phyloP scores from a whole-genome alignment of 2,113 vertebrate species.

The Pandion haliaetus region DNA sequence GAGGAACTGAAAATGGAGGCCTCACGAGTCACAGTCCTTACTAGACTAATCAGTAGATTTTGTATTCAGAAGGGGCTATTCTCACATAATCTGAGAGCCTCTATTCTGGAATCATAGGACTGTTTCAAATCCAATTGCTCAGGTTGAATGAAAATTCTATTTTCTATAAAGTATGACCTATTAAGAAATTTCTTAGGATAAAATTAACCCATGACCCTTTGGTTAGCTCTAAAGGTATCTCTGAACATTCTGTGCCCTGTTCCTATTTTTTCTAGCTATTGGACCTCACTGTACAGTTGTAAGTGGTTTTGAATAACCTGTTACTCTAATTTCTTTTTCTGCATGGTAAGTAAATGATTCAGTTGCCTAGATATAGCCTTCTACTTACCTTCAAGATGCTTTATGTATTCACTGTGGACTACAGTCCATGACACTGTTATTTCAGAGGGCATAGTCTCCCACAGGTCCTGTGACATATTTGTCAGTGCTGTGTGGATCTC shows the following conservation, averaged over 20 bases:
- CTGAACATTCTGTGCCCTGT: neutral
- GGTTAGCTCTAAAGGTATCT: neutral
- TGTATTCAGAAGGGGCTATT: neutral
- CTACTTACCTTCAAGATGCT: neutral
- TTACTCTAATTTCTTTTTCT: neutral
- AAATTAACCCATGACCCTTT: neutral
- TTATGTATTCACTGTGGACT: neutral
- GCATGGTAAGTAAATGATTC: neutral
- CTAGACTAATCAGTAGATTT: neutral
- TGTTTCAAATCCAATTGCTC: neutral
- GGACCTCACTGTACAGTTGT: neutral
- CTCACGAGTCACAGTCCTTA: neutral
- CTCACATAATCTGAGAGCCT: neutral
- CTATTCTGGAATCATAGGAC: neutral
- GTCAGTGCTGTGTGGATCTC: fast-evolving
- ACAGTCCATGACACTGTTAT: neutral
- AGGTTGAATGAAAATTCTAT: neutral
- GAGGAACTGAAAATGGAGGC: neutral
- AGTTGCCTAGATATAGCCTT: neutral
- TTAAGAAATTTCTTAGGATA: neutral
- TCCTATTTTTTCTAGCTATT: neutral
- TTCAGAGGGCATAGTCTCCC: neutral
- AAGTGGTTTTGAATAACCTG: neutral
- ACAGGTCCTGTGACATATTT: neutral
- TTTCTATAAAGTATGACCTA: neutral